Conservation (phyloP, 2,113 vertebrate species). For the Cryptotis parvus region DNA sequence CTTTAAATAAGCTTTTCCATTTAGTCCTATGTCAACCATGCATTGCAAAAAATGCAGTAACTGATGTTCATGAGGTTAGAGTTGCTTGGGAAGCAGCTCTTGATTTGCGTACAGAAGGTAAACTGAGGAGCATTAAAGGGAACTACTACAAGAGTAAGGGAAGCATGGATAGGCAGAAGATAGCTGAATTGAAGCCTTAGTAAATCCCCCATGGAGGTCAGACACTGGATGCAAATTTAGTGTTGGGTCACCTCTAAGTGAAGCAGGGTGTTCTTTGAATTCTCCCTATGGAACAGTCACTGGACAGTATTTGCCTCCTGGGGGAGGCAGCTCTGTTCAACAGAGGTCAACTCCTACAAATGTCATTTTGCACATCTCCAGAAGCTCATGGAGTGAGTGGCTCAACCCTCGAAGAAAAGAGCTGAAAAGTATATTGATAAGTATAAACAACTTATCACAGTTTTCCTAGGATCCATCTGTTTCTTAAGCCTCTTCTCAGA, state of each 20-base stretch:
- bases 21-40: not conserved
- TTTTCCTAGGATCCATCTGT: not conserved
- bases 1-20: slow-evolving; percentile 14
- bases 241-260: not conserved
- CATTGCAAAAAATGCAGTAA: not conserved
- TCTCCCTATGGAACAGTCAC: not conserved
- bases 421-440: no score
- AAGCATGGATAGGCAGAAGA: not conserved
- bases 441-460: no score
- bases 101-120: not conserved
- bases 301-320: not conserved
- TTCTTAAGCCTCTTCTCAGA: not conserved
- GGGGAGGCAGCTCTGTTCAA: not conserved
- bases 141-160: not conserved
- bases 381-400: not conserved
- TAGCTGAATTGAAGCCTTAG: not conserved
- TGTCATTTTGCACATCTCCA: not conserved
- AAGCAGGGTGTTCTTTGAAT: not conserved
- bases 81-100: not conserved
- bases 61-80: not conserved
- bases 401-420: not conserved
- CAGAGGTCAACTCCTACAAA: not conserved
- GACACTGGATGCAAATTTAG: not conserved
- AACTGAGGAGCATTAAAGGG: not conserved
- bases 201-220: not conserved